A percentile compares a stretch with the other conserved stretches of the same genome.
These are phyloP conservation scores for Prochilodus magdalenae DNA, from an alignment of 2,113 vertebrate genomes.

Conservation along the genomic window DNA sequence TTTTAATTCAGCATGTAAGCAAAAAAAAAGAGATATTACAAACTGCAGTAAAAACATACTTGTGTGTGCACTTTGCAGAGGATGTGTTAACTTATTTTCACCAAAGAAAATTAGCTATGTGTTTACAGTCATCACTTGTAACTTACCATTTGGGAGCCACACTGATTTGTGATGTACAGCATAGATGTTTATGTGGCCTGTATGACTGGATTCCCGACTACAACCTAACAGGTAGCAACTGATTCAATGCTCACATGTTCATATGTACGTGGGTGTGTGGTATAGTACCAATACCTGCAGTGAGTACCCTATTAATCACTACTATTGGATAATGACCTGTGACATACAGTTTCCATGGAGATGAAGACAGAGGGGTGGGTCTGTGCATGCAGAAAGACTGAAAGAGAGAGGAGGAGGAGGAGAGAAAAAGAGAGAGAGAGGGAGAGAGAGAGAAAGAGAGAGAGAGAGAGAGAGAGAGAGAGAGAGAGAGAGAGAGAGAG, in stretches of 20 bases:
- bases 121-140: no score
- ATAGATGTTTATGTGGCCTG: not conserved
- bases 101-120: no score
- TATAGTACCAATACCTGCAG: constrained; percentile 37
- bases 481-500: not conserved
- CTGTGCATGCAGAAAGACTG: constrained; percentile 15
- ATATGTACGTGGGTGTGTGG: constrained; percentile 33
- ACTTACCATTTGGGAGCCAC: not conserved
- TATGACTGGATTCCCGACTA: not conserved
- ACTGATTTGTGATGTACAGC: no score
- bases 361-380: constrained; percentile 11
- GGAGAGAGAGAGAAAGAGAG: no score
- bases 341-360: constrained; percentile 34
- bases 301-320: constrained; percentile 47
- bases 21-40: no score
- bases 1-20: no score
- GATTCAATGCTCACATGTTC: constrained; percentile 32
- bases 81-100: no score
- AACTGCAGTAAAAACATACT: no score
- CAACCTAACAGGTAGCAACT: constrained; percentile 21
- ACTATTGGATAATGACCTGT: constrained; percentile 15
- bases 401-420: not conserved
- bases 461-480: no score
- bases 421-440: not conserved
- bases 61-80: no score